phyloP scores from a whole-genome alignment of 2,888 invertebrate genomes.

The Hemicrepidius hirtus region DNA sequence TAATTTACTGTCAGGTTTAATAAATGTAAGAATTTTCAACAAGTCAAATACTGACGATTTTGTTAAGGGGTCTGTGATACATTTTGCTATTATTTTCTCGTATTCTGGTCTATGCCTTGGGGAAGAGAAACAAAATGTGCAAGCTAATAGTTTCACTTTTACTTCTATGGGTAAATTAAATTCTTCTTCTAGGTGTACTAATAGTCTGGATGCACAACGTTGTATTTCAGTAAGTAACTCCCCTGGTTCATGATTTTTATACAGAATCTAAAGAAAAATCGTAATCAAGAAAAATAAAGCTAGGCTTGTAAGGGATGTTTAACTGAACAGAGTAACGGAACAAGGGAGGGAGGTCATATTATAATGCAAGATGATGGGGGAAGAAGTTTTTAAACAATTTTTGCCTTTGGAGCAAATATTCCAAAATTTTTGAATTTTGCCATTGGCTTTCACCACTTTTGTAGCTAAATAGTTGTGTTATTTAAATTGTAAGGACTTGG shows the following conservation, averaged over 20 bases:
- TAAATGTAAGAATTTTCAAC: conserved; percentile 71
- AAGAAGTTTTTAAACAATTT: no score
- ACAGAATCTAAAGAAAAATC: conserved; percentile 68
- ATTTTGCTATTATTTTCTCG: conserved; percentile 66
- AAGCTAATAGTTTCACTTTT: conserved; percentile 70
- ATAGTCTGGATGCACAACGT: conserved; percentile 67
- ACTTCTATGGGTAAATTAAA: conserved; percentile 54
- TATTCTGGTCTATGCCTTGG: conserved; percentile 71
- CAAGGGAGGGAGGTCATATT: no score
- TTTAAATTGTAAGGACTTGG: no score
- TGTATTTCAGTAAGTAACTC: conserved; percentile 70
- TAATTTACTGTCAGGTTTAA: conserved; percentile 72
- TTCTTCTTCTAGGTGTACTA: conserved; percentile 66
- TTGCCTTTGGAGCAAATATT: no score
- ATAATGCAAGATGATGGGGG: no score
- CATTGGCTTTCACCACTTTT: no score
- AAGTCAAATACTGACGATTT: conserved; percentile 67
- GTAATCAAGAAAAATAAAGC: no score
- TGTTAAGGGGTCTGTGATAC: conserved; percentile 64
- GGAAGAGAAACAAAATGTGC: conserved; percentile 71
- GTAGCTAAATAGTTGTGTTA: no score
- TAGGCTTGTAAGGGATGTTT: no score
- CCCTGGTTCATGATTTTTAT: conserved; percentile 74
- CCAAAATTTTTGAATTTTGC: no score
- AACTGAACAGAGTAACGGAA: no score